Conservation (phyloP, 2,113 vertebrate species). For the Tiliqua scincoides region DNA sequence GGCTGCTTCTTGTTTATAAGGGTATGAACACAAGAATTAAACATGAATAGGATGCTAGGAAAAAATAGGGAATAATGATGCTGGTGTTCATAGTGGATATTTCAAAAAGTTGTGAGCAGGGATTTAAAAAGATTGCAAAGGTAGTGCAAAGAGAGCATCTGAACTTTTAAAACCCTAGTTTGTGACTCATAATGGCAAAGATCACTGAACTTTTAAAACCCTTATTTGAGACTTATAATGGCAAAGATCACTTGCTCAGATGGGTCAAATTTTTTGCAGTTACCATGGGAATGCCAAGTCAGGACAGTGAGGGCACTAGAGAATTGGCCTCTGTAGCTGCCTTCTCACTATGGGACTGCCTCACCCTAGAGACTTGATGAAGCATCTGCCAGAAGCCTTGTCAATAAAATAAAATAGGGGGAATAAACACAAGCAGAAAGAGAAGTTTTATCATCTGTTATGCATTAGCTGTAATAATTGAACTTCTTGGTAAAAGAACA, state of each 20-base stretch:
- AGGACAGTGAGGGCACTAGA: not conserved
- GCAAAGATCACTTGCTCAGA: not conserved
- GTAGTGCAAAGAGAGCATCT: not conserved
- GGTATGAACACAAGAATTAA: not conserved
- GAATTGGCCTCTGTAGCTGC: not conserved
- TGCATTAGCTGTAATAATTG: not conserved
- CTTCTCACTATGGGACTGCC: not conserved
- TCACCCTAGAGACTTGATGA: not conserved
- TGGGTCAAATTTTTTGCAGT: not conserved
- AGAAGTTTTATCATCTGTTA: not conserved
- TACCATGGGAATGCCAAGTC: not conserved
- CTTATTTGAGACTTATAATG: not conserved
- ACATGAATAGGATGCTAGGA: not conserved
- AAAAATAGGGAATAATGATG: not conserved
- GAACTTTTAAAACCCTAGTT: not conserved
- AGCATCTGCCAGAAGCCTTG: not conserved
- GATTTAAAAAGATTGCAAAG: not conserved
- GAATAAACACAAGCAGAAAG: not conserved
- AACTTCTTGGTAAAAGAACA: too few relatives aligned
- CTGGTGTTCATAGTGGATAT: conserved; percentile 20
- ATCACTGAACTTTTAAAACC: not conserved
- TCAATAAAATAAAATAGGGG: not conserved
- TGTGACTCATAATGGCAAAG: not conserved
- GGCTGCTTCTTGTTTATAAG: not conserved
- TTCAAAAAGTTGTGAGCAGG: conserved; percentile 26